phyloP scores from a whole-genome alignment of 2,888 invertebrate genomes.

The Coelopa pilipes region DNA sequence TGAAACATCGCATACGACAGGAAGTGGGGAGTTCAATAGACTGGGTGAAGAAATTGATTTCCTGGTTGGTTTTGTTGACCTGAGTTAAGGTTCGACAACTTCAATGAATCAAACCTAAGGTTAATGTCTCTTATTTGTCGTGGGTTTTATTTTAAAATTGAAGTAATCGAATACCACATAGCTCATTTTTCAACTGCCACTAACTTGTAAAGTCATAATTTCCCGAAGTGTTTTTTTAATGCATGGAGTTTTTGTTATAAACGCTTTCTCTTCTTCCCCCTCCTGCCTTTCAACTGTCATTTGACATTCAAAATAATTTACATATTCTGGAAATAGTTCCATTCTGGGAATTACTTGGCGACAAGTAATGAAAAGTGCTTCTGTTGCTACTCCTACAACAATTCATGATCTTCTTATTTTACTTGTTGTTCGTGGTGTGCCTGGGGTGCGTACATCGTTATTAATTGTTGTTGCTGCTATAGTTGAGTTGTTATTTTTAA shows the following conservation, averaged over 20 bases:
- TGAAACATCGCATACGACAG: too few species aligned
- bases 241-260: too few species aligned
- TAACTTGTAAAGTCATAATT: too few species aligned
- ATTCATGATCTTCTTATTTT: neutral
- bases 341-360: neutral
- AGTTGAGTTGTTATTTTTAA: too few species aligned
- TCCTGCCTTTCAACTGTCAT: neutral
- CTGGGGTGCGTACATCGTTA: neutral
- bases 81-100: neutral
- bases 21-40: conserved; percentile 2
- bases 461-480: too few species aligned
- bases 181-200: too few species aligned
- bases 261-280: neutral
- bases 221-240: too few species aligned
- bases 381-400: neutral
- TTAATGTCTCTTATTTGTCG: neutral
- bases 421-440: neutral
- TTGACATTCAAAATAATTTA: too few species aligned
- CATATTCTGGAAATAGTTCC: neutral
- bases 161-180: too few species aligned
- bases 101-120: neutral
- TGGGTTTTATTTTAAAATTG: too few species aligned
- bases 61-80: conserved; percentile 11
- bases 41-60: neutral
- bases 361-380: neutral